Percentiles rank a stretch among this genome's conserved stretches.
Conservation (phyloP, 1,140 invertebrate genomes). For the Globodera rostochiensis region DNA sequence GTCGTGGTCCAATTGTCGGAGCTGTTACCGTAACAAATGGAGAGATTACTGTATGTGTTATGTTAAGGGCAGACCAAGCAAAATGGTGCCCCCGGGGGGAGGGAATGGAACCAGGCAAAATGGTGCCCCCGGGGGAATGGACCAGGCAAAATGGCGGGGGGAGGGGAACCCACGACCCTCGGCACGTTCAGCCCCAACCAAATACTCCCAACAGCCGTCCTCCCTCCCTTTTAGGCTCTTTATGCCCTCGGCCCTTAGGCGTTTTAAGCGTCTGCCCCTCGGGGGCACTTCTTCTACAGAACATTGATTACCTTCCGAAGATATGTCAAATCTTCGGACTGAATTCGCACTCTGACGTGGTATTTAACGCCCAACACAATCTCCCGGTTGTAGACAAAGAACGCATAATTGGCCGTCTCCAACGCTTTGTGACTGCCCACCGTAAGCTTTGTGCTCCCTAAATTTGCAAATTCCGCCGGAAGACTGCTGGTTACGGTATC, state of each 20-base stretch:
- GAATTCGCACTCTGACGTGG: constrained; percentile 40
- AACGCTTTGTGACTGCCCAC: constrained; percentile 33
- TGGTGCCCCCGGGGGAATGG: no score
- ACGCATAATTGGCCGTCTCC: constrained; percentile 55
- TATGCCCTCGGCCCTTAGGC: no score
- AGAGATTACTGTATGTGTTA: constrained; percentile 64
- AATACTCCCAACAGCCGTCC: background rate
- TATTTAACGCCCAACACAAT: constrained; percentile 54
- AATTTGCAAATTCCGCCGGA: background rate
- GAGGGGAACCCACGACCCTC: no score
- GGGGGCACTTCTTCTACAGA: no score
- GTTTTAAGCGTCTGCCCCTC: no score
- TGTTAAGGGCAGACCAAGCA: no score
- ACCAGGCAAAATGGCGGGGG: no score
- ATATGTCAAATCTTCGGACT: constrained; percentile 22
- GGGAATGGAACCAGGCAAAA: no score
- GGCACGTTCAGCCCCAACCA: background rate
- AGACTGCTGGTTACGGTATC: background rate
- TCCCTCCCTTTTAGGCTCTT: no score
- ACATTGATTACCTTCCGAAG: constrained; percentile 38
- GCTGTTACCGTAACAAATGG: constrained; percentile 71
- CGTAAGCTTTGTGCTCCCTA: constrained; percentile 34
- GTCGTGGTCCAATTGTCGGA: constrained; percentile 59
- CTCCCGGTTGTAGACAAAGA: constrained; percentile 54
- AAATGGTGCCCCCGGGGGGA: no score